Evolutionary conservation across 2,797 vertebrate genomes (phyloP), one percentile per base, ranked within the genome.

Genomic region (Myotis vivesi): DNA sequence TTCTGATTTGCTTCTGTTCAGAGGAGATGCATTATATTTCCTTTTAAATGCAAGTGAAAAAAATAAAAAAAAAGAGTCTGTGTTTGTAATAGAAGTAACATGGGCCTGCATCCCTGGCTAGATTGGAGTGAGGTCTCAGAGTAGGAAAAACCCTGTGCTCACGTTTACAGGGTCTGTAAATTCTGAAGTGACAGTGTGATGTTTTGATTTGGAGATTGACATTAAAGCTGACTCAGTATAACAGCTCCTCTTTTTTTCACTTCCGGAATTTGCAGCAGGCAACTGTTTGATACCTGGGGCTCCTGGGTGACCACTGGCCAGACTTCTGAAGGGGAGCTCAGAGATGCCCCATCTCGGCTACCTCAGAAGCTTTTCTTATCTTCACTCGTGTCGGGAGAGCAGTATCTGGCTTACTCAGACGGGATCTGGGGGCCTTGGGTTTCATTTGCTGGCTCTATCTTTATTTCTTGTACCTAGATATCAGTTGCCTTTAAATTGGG

Each of bases 401-500:
- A 8, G 57, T 80, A 64, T 95, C 95, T 89, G 94, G 96, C 89
- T 88, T 89, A 82, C 94, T 87, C 86, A 96, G 97, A 2, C 5
- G 62, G 49, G 94, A 82, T 98, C 97, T 97, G 94, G 72, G 97
- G 91, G 86, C 96, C 72, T 0, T 28, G 89, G 96, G 93, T 91
- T 97, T 97, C 95, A 96, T 97, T 97, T 97, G 90, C 95, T 91
- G 6, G 91, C 81, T 92, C 97, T 98, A 97, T 98, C 98, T 98
- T 97, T 95, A 97, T 94, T 97, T 97, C 96, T 96, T 97, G 96
- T 97, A 97, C 97, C 95, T 98, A 95, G 97, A 97, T 96, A 97
- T 93, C 95, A 87, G 91, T 97, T 97, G 97, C 97, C 97, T 98
- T 97, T 96, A 97, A 97, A 97, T 98, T 97, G 96, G 97, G 12